Conservation (phyloP, 1,140 invertebrate species). For the Anastatus disparis region DNA sequence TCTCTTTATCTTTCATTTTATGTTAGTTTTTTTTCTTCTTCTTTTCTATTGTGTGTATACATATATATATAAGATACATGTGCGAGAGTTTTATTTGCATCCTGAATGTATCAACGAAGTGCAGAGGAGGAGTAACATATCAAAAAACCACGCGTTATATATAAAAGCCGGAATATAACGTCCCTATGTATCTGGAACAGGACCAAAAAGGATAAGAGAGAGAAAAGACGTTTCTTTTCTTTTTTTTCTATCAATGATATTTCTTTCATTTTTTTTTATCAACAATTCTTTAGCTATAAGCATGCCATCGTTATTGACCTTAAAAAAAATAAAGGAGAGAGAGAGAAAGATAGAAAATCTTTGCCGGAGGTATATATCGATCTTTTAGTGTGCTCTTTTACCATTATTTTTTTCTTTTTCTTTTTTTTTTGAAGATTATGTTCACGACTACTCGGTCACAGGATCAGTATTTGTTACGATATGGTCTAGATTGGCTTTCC, state of each 20-base stretch:
- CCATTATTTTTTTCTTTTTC: neutral
- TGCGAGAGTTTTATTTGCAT: slow-evolving; percentile 12
- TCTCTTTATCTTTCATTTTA: too few species aligned
- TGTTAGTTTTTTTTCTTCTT: too few species aligned
- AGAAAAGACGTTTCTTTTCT: too few species aligned
- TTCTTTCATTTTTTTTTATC: neutral
- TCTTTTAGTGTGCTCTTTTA: too few species aligned
- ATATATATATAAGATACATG: too few species aligned
- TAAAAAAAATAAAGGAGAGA: too few species aligned
- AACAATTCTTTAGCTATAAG: neutral
- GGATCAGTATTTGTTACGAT: slow-evolving; percentile 5
- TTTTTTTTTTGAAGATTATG: slow-evolving; percentile 9
- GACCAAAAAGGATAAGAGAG: slow-evolving; percentile 24
- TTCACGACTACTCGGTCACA: neutral
- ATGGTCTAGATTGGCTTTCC: too few species aligned
- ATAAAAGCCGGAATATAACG: slow-evolving; percentile 1
- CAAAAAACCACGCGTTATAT: too few species aligned
- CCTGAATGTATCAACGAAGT: slow-evolving; percentile 12
- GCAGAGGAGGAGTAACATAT: too few species aligned
- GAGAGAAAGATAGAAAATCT: neutral
- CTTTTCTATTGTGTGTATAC: too few species aligned
- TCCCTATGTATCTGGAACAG: slow-evolving; percentile 21
- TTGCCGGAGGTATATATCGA: too few species aligned
- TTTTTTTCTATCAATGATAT: too few species aligned
- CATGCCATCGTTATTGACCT: slow-evolving; percentile 24